Conservation (phyloP, 2,888 invertebrate species). For the Drosophila barbarae region DNA sequence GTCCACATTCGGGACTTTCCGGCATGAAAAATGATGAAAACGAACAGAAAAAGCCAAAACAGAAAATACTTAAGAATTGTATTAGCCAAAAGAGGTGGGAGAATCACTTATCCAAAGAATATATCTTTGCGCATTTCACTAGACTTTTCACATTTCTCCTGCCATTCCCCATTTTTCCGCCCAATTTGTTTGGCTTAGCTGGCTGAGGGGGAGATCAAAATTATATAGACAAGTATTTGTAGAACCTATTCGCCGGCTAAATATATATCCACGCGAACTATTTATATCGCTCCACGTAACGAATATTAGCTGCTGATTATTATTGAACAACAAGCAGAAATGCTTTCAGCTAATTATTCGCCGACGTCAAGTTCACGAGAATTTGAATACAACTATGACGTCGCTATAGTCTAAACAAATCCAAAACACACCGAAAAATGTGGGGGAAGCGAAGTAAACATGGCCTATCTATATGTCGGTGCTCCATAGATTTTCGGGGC, state of each 20-base stretch:
- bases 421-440: slow-evolving; percentile 22
- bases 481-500: slow-evolving; percentile 12
- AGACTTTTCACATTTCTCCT: slow-evolving; percentile 7
- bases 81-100: slow-evolving; percentile 10
- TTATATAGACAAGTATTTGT: slow-evolving; percentile 21
- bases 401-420: slow-evolving; percentile 38
- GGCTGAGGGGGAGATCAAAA: slow-evolving; percentile 8
- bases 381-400: slow-evolving; percentile 45
- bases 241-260: slow-evolving; percentile 44
- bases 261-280: slow-evolving; percentile 53
- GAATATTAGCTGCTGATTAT: slow-evolving; percentile 61
- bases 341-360: slow-evolving; percentile 55
- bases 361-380: slow-evolving; percentile 68
- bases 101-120: slow-evolving; percentile 22
- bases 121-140: slow-evolving; percentile 19
- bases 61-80: slow-evolving; percentile 42
- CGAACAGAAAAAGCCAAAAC: slow-evolving; percentile 25
- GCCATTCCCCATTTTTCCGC: not conserved
- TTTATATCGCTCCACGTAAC: slow-evolving; percentile 67
- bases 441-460: slow-evolving; percentile 44
- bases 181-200: slow-evolving; percentile 35
- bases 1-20: slow-evolving; percentile 56
- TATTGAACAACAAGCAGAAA: slow-evolving; percentile 60
- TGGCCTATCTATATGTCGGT: slow-evolving; percentile 36
- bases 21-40: slow-evolving; percentile 61